phyloP scores from a whole-genome alignment of 1,140 invertebrate species.

The Ptiloglossa arizonensis region DNA sequence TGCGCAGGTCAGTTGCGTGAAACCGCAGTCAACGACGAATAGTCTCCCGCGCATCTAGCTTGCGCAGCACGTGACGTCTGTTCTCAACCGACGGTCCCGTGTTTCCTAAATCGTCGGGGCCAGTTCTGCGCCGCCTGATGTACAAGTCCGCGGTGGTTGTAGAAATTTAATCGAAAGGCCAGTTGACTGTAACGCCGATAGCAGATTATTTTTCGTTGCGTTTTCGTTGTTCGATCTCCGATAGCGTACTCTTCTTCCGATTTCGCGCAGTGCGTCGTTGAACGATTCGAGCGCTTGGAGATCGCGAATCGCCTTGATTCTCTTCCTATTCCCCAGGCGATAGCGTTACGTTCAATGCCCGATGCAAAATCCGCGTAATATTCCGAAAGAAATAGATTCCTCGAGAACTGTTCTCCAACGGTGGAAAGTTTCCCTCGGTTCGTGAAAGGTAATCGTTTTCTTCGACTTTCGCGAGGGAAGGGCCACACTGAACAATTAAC shows the following conservation, averaged over 20 bases:
- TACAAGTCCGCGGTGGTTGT: neutral
- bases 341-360: neutral
- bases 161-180: neutral
- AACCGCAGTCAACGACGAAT: no score
- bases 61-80: no score
- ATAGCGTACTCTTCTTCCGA: neutral
- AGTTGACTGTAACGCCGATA: neutral
- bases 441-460: neutral
- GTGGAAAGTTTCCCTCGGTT: neutral
- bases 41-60: no score
- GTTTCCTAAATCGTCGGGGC: no score
- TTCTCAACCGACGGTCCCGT: no score
- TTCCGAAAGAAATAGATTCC: neutral
- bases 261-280: neutral
- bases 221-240: conserved; percentile 9
- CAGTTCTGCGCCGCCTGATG: no score
- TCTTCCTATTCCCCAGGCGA: neutral
- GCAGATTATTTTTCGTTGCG: neutral
- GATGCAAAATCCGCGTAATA: neutral
- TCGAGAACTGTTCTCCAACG: neutral
- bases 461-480: neutral
- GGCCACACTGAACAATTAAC: no score
- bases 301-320: neutral
- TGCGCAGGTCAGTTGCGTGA: no score
- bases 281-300: no score